Evolutionary conservation across 2,113 vertebrate genomes (phyloP), one percentile per base, ranked within the genome.

Genomic region (Hemibagrus wyckioides): DNA sequence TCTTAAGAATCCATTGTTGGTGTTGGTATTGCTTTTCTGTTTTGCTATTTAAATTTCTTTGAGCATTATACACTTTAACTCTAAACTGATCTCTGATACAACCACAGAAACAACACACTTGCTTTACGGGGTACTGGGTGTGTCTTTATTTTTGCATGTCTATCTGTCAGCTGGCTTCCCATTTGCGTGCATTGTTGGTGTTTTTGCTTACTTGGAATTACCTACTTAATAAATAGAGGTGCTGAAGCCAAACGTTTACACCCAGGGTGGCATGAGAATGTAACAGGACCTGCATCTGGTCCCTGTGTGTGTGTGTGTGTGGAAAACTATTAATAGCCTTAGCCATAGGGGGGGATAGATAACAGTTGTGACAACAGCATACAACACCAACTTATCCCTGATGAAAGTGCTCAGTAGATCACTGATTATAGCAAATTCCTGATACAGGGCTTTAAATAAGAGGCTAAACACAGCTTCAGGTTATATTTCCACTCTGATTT

Each of bases 261-360:
- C 61, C 76, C 67, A 69, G 13, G n/a, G 80, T 87, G 52, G n/a
- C 41, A 39, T 52, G 30, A 63, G 82, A 80, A 57, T 88, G 80
- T 71, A 89, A 89, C 50, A 82, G 87, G 77, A 86, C 82, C 83
- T 76, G 67, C 67, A 86, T 82, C 84, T 89, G 82, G 69, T 90
- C 52, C 65, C 39, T 69, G 50, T 80, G 77, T 85, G 86, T 85
- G 71, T 57, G 30, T 69, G 50, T 80, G 77, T 85, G 86, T 85
- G 71, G 65, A 83, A 84, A 88, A 84, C 86, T 89, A 88, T 90
- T 85, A 90, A 89, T 89, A 85, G 82, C 85, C 79, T 86, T 85
- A 86, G 85, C 69, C 71, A 56, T 63, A 79, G 67, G 63, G 86
- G n/a, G 44, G 54, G 54, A 14, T 59, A 87, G 86, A 82, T 75